phyloP scores from a whole-genome alignment of 92 coral and sea anemone genomes.

The Pocillopora meandrina region DNA sequence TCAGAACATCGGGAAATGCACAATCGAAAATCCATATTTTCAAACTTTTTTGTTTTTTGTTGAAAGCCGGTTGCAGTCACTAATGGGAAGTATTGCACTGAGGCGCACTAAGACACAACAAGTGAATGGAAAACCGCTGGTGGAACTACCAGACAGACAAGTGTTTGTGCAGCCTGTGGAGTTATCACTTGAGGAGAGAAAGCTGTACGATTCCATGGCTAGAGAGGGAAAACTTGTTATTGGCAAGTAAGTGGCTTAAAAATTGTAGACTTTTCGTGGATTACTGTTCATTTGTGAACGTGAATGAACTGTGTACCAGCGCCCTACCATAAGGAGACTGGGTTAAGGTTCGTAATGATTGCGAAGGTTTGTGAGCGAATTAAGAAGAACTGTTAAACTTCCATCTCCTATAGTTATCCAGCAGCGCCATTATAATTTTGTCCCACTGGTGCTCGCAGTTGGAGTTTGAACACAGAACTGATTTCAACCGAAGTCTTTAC shows the following conservation, averaged over 20 bases:
- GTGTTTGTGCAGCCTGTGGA: constrained; percentile 78
- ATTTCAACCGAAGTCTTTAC: neutral
- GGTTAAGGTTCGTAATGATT: too few relatives aligned
- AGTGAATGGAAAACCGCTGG: constrained; percentile 74
- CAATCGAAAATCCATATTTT: neutral
- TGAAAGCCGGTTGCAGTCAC: constrained; percentile 71
- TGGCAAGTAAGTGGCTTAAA: constrained; percentile 64
- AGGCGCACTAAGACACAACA: constrained; percentile 84
- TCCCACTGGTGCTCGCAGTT: too few relatives aligned
- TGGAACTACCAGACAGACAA: constrained; percentile 74
- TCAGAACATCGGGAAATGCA: too few relatives aligned
- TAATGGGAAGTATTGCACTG: constrained; percentile 77
- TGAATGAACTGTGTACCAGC: too few relatives aligned
- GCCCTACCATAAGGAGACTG: too few relatives aligned
- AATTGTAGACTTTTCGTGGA: neutral
- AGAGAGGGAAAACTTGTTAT: constrained; percentile 77
- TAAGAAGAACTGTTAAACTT: too few relatives aligned
- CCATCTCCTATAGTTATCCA: too few relatives aligned
- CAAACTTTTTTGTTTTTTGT: neutral
- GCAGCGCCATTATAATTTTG: too few relatives aligned
- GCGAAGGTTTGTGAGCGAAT: too few relatives aligned
- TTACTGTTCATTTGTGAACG: neutral
- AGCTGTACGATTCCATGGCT: constrained; percentile 80
- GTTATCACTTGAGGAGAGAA: constrained; percentile 82
- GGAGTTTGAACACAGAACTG: neutral